Base-by-base conservation (phyloP, 2,888 invertebrate species). In the Conomelus anceps region DNA sequence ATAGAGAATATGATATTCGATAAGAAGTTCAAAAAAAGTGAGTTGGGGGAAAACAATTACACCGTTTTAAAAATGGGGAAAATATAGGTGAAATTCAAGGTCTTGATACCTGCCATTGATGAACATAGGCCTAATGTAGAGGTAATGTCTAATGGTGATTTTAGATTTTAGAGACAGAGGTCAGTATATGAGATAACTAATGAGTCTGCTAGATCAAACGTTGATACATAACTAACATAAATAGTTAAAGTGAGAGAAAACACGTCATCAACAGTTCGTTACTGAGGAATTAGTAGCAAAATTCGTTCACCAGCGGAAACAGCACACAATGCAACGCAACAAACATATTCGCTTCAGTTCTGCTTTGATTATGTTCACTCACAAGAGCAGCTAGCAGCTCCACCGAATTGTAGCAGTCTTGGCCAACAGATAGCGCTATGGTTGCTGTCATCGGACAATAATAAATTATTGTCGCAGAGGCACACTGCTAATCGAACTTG, bases 401-500 rank as follows among this genome's bases (percentile, higher is more conserved):
- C 84, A 88, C 41, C 84, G 87, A 89, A 86, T 87, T 87, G 87
- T 34, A 89, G 22, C 89, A 86, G 86, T n/a, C n/a, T n/a, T n/a
- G n/a, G n/a, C n/a, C n/a, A n/a, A n/a, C n/a, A n/a, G n/a, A n/a
- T n/a, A n/a, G n/a, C n/a, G n/a, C n/a, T n/a, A n/a, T n/a, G n/a
- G n/a, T n/a, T n/a, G n/a, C n/a, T n/a, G n/a, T n/a, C n/a, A n/a
- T n/a, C n/a, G n/a, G n/a, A n/a, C n/a, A n/a, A n/a, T n/a, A n/a
- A n/a, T n/a, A n/a, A n/a, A n/a, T n/a, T n/a, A n/a, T n/a, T n/a
- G n/a, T n/a, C n/a, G n/a, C n/a, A n/a, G n/a, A n/a, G 85, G 88
- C 89, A 89, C 90, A 89, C 90, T 90, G 87, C 84, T 41, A 26
- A 87, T 85, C 84, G 89, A 90, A 89, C 89, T 86, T 84, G 90